A percentile compares a stretch with the other conserved stretches of the same genome.
Evolutionary conservation across 1,140 invertebrate species (phyloP).

Genomic region (Octopus sinensis): DNA sequence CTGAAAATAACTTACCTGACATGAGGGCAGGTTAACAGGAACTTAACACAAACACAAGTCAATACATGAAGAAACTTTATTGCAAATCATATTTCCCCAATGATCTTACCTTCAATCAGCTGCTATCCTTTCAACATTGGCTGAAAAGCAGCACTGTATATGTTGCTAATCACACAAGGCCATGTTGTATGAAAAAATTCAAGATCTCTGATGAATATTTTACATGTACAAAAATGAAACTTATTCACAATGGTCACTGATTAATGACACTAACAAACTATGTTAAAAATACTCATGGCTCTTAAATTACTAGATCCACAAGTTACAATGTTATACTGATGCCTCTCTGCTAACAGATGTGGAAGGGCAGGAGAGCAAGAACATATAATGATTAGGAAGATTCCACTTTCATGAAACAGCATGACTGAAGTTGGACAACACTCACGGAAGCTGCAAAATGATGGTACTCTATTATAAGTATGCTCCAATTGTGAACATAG

Average conservation of each 20-base stretch:
- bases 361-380: neutral
- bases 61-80: slow-evolving; percentile 18
- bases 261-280: slow-evolving; percentile 11
- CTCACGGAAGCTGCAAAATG: slow-evolving; percentile 8
- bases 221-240: slow-evolving; percentile 10
- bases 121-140: neutral
- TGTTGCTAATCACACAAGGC: slow-evolving; percentile 7
- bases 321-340: neutral
- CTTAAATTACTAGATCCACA: neutral
- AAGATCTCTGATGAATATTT: slow-evolving; percentile 12
- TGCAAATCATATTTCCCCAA: slow-evolving; percentile 3
- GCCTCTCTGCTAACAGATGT: neutral
- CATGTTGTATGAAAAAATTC: neutral
- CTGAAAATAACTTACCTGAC: neutral
- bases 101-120: slow-evolving; percentile 12
- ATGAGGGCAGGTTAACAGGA: neutral
- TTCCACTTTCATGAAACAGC: slow-evolving; percentile 4
- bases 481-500: neutral
- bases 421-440: neutral
- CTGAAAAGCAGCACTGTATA: neutral
- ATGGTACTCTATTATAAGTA: neutral
- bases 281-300: neutral
- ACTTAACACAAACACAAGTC: slow-evolving; percentile 10
- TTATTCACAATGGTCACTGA: slow-evolving; percentile 11
- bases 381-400: slow-evolving; percentile 5